phyloP scores from a whole-genome alignment of 2,888 invertebrate genomes.

The Synergus itoensis region DNA sequence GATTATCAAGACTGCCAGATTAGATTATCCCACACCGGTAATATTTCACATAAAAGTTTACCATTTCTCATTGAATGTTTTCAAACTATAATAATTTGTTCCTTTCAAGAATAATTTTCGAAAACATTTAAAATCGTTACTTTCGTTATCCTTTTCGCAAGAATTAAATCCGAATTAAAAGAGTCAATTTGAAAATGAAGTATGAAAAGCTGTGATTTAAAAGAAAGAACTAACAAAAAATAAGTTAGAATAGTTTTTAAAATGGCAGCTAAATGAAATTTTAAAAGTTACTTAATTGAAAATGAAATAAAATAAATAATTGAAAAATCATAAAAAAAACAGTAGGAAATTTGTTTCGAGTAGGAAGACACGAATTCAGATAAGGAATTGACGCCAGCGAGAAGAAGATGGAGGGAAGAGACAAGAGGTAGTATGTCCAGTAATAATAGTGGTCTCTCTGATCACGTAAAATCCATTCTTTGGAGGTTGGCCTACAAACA shows the following conservation, averaged over 20 bases:
- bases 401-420: constrained; percentile 68
- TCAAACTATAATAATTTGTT: neutral
- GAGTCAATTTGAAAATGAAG: too few species aligned
- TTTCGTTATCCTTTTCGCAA: too few species aligned
- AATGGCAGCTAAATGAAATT: neutral
- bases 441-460: constrained; percentile 66
- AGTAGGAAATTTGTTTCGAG: constrained; percentile 42
- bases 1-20: constrained; percentile 87
- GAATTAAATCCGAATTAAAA: too few species aligned
- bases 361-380: constrained; percentile 67
- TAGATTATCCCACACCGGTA: constrained; percentile 83
- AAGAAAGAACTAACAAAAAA: neutral
- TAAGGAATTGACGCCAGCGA: constrained; percentile 68
- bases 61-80: too few species aligned
- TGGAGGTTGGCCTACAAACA: constrained; percentile 82
- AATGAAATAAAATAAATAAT: neutral
- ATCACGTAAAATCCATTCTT: constrained; percentile 78
- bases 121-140: too few species aligned
- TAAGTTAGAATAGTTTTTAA: neutral
- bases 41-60: constrained; percentile 55
- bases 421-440: constrained; percentile 63
- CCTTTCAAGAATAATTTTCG: too few species aligned
- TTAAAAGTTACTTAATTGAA: neutral
- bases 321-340: neutral
- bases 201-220: too few species aligned